Base-by-base conservation (phyloP, 2,113 vertebrate species). In the Phyllostomus discolor region DNA sequence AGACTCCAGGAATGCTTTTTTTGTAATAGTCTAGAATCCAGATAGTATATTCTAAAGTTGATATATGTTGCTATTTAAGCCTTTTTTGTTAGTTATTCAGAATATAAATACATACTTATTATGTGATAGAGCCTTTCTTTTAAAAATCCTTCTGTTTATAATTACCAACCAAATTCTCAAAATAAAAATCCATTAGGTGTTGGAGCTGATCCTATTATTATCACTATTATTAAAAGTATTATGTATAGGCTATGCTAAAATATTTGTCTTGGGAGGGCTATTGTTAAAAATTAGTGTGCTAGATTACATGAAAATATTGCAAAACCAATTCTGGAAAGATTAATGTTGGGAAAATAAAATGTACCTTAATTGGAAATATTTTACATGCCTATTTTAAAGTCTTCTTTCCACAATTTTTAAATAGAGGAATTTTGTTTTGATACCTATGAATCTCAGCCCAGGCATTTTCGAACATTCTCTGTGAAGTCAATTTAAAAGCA, bases 401-500 rank as follows among this genome's bases (percentile, higher is more conserved):
- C 14, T 76, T 50, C 8, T 57, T 73, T 96, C 72, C 66, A 95
- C 70, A 41, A 31, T 88, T 95, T 97, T 88, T 94, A 97, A 93
- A 90, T 89, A 96, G 84, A 79, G 57, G 50, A 88, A 94, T 97
- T 98, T 98, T 98, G 94, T 94, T 97, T 98, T 97, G 94, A 70
- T 97, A 96, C 67, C 46, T 66, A 97, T 94, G 84, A 97, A 90
- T 97, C 97, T 95, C 90, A 97, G 86, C 95, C 90, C 73, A 95
- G 96, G 91, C 95, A 81, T 97, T 98, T 96, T 46, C 86, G 97
- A 92, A 96, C 66, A 31, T 98, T 97, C 90, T 73, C 78, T 67
- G 72, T 94, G 94, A 98, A 98, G 96, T 95, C 98, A 98, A 97
- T 98, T 98, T 98, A 96, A 98, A 98, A 98, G 97, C 96, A 96